A percentile compares a stretch with the other conserved stretches of the same genome.
phyloP scores from a whole-genome alignment of 1,140 invertebrate genomes.

The Drosophila kurseongensis region DNA sequence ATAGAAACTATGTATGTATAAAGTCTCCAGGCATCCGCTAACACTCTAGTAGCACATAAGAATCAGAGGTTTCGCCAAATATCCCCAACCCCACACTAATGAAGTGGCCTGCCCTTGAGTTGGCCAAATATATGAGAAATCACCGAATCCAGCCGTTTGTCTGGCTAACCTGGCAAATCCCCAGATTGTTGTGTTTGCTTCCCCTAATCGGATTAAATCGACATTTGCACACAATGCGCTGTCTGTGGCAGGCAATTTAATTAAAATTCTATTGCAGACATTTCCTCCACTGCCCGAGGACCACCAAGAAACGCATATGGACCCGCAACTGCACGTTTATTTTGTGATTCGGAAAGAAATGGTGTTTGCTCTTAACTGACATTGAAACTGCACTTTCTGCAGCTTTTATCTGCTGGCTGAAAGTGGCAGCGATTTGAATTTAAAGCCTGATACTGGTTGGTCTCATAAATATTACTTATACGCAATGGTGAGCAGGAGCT shows the following conservation, averaged over 20 bases:
- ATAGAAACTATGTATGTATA: background rate
- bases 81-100: background rate
- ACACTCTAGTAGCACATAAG: background rate
- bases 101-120: conserved; percentile 1
- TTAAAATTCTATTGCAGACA: conserved; percentile 23
- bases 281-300: background rate
- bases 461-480: conserved; percentile 10
- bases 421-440: background rate
- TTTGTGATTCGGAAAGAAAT: background rate
- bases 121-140: conserved; percentile 10
- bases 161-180: background rate
- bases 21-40: background rate
- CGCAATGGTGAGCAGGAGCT: background rate
- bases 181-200: conserved; percentile 5
- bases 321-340: conserved; percentile 1
- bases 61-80: background rate
- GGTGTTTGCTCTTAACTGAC: conserved; percentile 8
- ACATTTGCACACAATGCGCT: conserved; percentile 20
- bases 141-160: background rate
- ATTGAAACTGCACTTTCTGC: background rate
- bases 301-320: background rate
- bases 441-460: no score
- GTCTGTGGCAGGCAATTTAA: conserved; percentile 12
- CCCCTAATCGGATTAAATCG: conserved; percentile 23
- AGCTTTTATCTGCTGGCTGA: background rate